Evolutionary conservation across 2,113 vertebrate genomes (phyloP).

Genomic region (Litocranius walleri): DNA sequence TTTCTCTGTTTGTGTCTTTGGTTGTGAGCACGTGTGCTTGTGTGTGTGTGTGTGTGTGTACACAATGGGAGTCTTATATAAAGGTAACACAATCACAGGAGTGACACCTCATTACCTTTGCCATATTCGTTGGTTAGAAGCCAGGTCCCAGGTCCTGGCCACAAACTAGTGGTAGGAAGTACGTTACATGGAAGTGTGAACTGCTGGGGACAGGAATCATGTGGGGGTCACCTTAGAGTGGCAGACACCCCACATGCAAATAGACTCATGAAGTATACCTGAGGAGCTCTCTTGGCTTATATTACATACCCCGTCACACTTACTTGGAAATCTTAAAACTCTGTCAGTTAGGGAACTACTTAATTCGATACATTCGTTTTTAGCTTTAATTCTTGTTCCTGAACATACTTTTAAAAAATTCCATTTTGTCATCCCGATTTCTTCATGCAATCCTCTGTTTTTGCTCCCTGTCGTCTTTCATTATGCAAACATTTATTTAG

Average conservation of each 20-base stretch:
- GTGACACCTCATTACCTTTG: not conserved
- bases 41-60: not conserved
- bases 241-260: not conserved
- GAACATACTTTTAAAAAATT: not conserved
- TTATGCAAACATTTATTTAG: not conserved
- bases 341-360: not conserved
- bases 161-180: not conserved
- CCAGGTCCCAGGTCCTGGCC: not conserved
- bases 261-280: not conserved
- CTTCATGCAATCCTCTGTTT: not conserved
- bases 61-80: not conserved
- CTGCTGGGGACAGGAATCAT: not conserved
- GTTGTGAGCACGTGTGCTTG: not conserved
- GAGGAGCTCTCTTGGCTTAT: not conserved
- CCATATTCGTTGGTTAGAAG: not conserved
- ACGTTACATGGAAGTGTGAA: not conserved
- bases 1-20: not conserved
- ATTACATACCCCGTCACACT: not conserved
- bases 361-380: not conserved
- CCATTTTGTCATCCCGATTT: not conserved
- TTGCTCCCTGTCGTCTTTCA: not conserved
- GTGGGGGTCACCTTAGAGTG: too few relatives aligned
- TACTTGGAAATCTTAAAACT: not conserved
- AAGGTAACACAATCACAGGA: not conserved
- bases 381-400: not conserved